Base-by-base conservation (phyloP, 2,888 invertebrate genomes). In the Plagodis pulveraria region DNA sequence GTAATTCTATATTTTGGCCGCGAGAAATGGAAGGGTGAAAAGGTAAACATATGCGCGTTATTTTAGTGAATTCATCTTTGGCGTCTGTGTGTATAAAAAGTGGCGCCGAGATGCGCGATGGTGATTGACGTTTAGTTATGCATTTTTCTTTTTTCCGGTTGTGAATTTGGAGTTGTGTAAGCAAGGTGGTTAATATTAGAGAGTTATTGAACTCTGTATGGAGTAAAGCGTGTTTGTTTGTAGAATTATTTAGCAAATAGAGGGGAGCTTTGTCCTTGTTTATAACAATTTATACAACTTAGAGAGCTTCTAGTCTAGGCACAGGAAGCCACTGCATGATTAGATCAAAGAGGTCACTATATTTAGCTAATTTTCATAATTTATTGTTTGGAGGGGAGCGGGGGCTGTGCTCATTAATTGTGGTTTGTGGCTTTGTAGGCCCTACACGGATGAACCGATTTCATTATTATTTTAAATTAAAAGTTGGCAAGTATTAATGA, bases 1-100 rank as follows among this genome's bases (percentile, higher is more conserved):
- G 90, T 91, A 91, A 91, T 88, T 86, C 88, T 91, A 91, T 91
- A 91, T 91, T 91, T 90, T 86, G 83, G 87, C 86, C 81, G 83
- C 81, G 84, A 81, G 83, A 81, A 83, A 89, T 89, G 82, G 89
- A 91, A 90, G 91, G 91, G 91, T 91, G 89, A 88, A 91, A 90
- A 87, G 84, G 84, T 91, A 91, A 91, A 91, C 91, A 91, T 73
- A 73, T 72, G 77, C 73, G 76, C 79, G 90, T 87, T 91, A 91
- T 91, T 91, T 91, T 87, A 87, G 91, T 89, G 85, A 88, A 89
- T 89, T 86, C 86, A 82, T 86, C 84, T 89, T 87, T 87, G 83
- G 75, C 73, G 86, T 79, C 83, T 80, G 81, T 80, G 72, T 76
- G 74, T 85, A 84, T 86, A 87, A 86, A 89, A 86, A 90, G 89